Percentiles rank a stretch among this genome's conserved stretches.
Conservation (phyloP, 37 sponge, comb jelly and placozoan genomes). For the Chondrosia reniformis region DNA sequence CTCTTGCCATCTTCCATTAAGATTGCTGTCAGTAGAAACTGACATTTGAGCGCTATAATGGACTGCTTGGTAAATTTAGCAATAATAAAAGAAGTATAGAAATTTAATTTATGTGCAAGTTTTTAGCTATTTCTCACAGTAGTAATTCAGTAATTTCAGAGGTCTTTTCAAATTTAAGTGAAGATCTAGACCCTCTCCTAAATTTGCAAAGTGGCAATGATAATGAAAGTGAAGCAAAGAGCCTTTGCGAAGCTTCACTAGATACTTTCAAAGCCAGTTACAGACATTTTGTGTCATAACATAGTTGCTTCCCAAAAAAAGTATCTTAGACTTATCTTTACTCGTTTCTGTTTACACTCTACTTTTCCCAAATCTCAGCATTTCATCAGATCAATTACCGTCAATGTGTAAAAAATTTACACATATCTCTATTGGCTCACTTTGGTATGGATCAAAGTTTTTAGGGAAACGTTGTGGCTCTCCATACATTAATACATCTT, state of each 20-base stretch:
- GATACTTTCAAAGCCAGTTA: too few species aligned
- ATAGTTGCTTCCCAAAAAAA: conserved; percentile 12
- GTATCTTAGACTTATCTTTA: not conserved
- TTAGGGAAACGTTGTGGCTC: not conserved
- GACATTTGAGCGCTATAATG: too few species aligned
- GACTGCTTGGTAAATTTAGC: too few species aligned
- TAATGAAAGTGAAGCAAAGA: too few species aligned
- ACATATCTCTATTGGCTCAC: not conserved
- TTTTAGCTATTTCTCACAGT: not conserved
- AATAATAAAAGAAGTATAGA: too few species aligned
- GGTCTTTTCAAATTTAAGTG: too few species aligned
- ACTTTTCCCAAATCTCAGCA: not conserved
- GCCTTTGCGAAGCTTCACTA: too few species aligned
- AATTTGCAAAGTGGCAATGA: not conserved
- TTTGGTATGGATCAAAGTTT: not conserved
- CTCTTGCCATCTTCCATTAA: too few species aligned
- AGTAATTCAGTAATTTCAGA: too few species aligned
- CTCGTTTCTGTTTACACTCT: conserved; percentile 1
- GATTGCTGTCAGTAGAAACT: too few species aligned
- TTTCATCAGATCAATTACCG: not conserved
- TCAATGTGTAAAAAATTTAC: conserved; percentile 1
- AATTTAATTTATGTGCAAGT: not conserved
- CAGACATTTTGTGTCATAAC: too few species aligned
- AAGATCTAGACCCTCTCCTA: not conserved
- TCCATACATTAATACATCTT: too few species aligned